Percentiles rank a stretch among this genome's conserved stretches.
phyloP scores from a whole-genome alignment of 2,113 vertebrate genomes.

The Phylloscopus trochilus region DNA sequence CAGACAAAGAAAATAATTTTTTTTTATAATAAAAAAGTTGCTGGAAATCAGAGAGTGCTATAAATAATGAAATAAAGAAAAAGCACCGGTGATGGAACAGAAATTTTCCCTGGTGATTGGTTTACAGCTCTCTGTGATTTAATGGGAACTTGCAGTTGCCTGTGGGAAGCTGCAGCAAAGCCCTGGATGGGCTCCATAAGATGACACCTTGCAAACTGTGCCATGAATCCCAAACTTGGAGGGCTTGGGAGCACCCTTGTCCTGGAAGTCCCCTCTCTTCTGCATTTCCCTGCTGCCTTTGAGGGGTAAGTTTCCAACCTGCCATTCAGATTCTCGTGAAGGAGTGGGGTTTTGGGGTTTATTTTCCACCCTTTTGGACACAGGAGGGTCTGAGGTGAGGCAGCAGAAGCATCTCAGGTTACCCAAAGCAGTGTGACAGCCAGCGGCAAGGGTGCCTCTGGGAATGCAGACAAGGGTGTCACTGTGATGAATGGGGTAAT shows the following conservation, averaged over 20 bases:
- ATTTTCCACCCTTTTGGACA: background rate
- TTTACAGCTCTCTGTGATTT: conserved; percentile 54
- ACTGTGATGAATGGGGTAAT: conserved; percentile 88
- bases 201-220: background rate
- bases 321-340: accelerated
- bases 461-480: conserved; percentile 80
- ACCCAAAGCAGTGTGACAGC: background rate
- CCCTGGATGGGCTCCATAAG: background rate
- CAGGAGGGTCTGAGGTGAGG: background rate
- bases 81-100: conserved; percentile 46
- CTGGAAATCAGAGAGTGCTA: conserved; percentile 48
- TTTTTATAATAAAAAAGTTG: conserved; percentile 54
- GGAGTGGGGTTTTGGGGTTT: accelerated
- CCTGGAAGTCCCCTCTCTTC: background rate
- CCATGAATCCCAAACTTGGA: background rate
- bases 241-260: background rate
- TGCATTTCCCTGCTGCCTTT: background rate
- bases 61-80: conserved; percentile 68
- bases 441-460: conserved; percentile 59
- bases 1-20: conserved; percentile 67
- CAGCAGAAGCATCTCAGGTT: background rate
- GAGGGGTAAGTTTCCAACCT: background rate
- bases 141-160: conserved; percentile 26
- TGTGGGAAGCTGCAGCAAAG: conserved; percentile 27
- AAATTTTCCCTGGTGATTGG: conserved; percentile 58